Conservation (phyloP, 2,888 invertebrate genomes). For the Invenusta paracnida region DNA sequence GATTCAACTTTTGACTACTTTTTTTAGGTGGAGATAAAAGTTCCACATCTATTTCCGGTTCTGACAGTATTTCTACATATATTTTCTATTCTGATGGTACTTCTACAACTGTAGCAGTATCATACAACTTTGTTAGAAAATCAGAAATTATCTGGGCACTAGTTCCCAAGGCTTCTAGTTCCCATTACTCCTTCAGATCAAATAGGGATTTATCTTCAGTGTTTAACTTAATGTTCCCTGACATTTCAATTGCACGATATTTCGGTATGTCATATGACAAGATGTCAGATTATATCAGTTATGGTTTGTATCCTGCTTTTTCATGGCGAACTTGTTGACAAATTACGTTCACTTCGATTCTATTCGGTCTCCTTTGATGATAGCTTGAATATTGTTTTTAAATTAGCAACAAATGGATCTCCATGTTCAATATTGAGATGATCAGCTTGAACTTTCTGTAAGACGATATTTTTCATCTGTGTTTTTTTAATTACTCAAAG, state of each 20-base stretch:
- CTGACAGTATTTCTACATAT: not conserved
- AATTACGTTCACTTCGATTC: not conserved
- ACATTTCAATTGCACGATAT: not conserved
- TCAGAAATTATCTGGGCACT: not conserved
- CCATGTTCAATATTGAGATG: not conserved
- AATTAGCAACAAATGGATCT: not conserved
- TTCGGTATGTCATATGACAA: not conserved
- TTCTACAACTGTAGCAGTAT: not conserved
- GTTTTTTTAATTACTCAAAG: not conserved
- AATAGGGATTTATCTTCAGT: not conserved
- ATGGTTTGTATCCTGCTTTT: not conserved
- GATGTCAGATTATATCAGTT: not conserved
- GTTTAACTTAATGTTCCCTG: conserved; percentile 6
- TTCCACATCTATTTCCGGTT: not conserved
- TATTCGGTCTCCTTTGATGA: not conserved
- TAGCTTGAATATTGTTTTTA: not conserved
- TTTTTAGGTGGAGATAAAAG: not conserved
- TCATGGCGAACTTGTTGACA: not conserved
- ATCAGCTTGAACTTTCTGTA: not conserved
- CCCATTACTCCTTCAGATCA: not conserved
- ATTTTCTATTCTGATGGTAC: not conserved
- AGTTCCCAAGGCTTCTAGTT: not conserved
- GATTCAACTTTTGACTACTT: not conserved
- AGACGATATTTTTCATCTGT: not conserved
- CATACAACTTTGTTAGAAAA: not conserved